Evolutionary conservation across 2,113 vertebrate genomes (phyloP), one percentile per base, ranked within the genome.

Genomic region (Trinectes maculatus): DNA sequence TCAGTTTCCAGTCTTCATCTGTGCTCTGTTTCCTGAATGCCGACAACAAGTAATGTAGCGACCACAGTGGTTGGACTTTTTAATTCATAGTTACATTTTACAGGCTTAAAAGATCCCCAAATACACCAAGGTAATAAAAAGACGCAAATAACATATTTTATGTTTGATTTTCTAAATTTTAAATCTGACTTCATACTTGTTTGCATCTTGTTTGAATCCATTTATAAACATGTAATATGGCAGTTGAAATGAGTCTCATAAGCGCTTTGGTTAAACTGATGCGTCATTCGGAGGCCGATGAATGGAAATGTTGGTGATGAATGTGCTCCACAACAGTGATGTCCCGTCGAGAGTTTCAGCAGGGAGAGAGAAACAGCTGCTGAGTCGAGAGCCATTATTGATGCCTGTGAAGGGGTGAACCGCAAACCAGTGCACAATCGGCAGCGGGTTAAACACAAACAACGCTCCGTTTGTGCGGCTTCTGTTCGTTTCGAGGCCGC

Each of bases 391-490:
- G 57, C 24, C 36, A 53, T 79, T 69, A 58, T 64, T 69, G 37
- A 54, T 61, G 69, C 64, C 46, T 66, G 55, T 47, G 71, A 65
- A 19, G 56, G 62, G 58, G 25, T 70, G 37, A 76, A 66, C 0
- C 47, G 54, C 59, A 64, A 47, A 67, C 73, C 65, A 61, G 36
- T 79, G 46, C 58, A 64, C 40, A 25, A 33, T 81, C 43, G 61
- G 51, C 56, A 33, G 25, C 2, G 6, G 54, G 56, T 40, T 31
- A 65, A 75, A 62, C 39, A 73, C 67, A 21, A 15, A 11, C 49
- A 53, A 40, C 36, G 8, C 40, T 22, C 1, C 56, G 57, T 81
- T 68, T 72, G 51, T 72, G 70, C 56, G n/a, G 24, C 49, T 66
- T 47, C 3, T 54, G 57, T 70, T 67, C 74, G 44, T 52, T 68